Base-by-base conservation (phyloP, 2,113 vertebrate genomes). In the Corydoras sp. region DNA sequence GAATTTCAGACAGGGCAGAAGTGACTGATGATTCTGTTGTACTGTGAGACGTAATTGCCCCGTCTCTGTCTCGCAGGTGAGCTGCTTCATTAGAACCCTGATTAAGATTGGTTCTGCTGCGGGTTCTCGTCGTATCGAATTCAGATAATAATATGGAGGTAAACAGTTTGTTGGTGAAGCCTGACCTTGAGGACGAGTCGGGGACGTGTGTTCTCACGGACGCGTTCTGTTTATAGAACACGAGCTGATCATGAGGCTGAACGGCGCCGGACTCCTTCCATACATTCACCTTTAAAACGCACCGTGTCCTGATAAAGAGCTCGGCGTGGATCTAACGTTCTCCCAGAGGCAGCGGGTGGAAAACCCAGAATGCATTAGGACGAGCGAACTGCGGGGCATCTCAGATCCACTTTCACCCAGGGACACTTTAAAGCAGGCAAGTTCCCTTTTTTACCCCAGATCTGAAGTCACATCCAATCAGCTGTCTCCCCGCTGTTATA, bases 111-210 rank as follows among this genome's bases (percentile, higher is more conserved):
- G 58, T 49, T 62, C 53, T 61, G 18, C 32, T 49, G 65, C 50
- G 35, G 49, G 14, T 68, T 51, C 43, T 13, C 58, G 12, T 3
- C 66, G 48, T 24, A 50, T 18, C n/a, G 53, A n/a, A 53, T 62
- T 74, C 65, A 68, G 50, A 30, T 68, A 60, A 62, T 62, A 55
- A 48, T 62, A 54, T 43, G 31, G 54, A 54, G 35, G 58, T 65
- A 50, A 15, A 68, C 31, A 55, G 12, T 11, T n/a, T 54, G 50
- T 60, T 68, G 67, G 64, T n/a, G 35, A 15, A 62, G 43, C 10
- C 15, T 68, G 65, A 35, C 58, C 65, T 49, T 51, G 53, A 64
- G 55, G 53, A 71, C 43, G 51, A 64, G 24, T 49, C 13, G 5
- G 55, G 32, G 15, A 29, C 3, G 13, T 14, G 54, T n/a, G 54